Percentiles rank a stretch among this genome's conserved stretches.
These are phyloP conservation scores for Ips nitidus DNA, from an alignment of 1,140 invertebrate genomes.

Conservation along the genomic window DNA sequence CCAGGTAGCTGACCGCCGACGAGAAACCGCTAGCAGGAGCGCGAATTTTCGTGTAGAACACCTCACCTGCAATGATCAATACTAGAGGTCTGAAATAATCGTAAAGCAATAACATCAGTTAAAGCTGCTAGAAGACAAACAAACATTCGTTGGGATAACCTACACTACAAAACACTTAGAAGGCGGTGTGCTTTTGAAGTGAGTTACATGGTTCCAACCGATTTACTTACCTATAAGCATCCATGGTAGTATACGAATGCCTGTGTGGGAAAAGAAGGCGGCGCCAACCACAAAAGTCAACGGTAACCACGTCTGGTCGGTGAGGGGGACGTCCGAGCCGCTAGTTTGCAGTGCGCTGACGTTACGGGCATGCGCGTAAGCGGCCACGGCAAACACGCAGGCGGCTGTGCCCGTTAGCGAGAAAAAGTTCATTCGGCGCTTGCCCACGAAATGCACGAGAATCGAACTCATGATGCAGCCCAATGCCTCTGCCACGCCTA, in stretches of 20 bases:
- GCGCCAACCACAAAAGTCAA: slow-evolving; percentile 63
- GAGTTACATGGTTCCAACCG: no score
- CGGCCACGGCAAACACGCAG: slow-evolving; percentile 63
- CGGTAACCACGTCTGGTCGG: slow-evolving; percentile 65
- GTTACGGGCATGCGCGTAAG: slow-evolving; percentile 57
- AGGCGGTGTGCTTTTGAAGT: no score
- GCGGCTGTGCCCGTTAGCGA: slow-evolving; percentile 64
- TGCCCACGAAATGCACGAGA: slow-evolving; percentile 70
- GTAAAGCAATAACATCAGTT: not conserved
- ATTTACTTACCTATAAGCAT: slow-evolving; percentile 61
- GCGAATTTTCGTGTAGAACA: slow-evolving; percentile 65
- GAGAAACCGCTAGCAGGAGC: slow-evolving; percentile 68
- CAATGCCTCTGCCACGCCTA: slow-evolving; percentile 67
- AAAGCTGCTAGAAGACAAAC: not conserved
- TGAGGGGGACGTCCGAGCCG: no score
- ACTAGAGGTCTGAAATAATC: not conserved
- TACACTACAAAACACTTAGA: not conserved
- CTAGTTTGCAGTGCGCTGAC: slow-evolving; percentile 47
- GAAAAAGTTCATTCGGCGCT: slow-evolving; percentile 65
- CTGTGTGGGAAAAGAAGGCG: slow-evolving; percentile 69
- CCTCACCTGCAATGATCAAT: slow-evolving; percentile 56
- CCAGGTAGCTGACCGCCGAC: slow-evolving; percentile 70
- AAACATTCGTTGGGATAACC: not conserved
- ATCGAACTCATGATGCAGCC: slow-evolving; percentile 65
- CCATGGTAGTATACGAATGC: slow-evolving; percentile 74